Evolutionary conservation across 1,140 invertebrate genomes (phyloP).

Genomic region (Delia radicum): DNA sequence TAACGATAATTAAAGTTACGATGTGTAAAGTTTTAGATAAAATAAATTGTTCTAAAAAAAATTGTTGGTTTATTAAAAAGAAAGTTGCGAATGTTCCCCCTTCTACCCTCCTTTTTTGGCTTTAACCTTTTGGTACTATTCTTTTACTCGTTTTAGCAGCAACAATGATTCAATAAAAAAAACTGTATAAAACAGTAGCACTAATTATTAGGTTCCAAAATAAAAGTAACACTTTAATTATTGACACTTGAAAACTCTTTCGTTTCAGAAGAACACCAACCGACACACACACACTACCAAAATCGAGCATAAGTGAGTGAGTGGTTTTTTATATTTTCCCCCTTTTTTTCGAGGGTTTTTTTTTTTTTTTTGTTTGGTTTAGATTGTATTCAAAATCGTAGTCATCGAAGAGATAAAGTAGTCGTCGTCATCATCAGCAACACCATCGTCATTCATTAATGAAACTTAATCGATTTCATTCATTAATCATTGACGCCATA

Average conservation of each 20-base stretch:
- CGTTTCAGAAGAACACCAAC: too few species aligned
- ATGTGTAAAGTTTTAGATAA: too few species aligned
- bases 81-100: too few species aligned
- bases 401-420: constrained; percentile 14
- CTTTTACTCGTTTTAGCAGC: not conserved
- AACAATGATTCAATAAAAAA: not conserved
- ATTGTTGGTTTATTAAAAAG: too few species aligned
- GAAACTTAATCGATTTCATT: constrained; percentile 55
- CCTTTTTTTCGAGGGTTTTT: not conserved
- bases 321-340: not conserved
- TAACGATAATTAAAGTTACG: too few species aligned
- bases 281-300: not conserved
- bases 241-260: constrained; percentile 45
- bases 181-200: constrained; percentile 7
- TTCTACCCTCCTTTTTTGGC: too few species aligned
- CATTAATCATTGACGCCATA: constrained; percentile 45
- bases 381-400: not conserved
- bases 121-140: not conserved
- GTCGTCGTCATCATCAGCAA: constrained; percentile 28
- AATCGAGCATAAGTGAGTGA: not conserved
- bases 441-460: constrained; percentile 50
- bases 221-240: constrained; percentile 42
- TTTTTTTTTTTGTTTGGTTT: not conserved
- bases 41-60: too few species aligned
- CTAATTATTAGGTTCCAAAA: constrained; percentile 20